A percentile compares a stretch with the other conserved stretches of the same genome.
These are phyloP conservation scores for Penaeus indicus DNA, from an alignment of 1,140 invertebrate genomes.

Conservation along the genomic window DNA sequence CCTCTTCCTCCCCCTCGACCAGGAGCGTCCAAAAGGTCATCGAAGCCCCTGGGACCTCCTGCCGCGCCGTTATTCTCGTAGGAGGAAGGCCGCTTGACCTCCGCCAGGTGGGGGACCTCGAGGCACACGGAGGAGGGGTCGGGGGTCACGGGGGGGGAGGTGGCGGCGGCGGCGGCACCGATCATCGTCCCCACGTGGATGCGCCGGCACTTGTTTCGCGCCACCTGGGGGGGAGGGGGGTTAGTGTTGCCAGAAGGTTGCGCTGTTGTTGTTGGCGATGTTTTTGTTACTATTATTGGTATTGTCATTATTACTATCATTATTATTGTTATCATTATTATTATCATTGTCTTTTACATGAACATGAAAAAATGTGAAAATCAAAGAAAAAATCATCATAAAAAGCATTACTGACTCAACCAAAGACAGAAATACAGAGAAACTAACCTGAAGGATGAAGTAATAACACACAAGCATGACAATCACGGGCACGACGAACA, in stretches of 20 bases:
- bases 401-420: too few relatives aligned
- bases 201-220: constrained; percentile 62
- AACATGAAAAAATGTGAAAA: neutral
- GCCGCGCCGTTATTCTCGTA: neutral
- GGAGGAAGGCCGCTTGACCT: neutral
- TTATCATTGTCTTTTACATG: too few relatives aligned
- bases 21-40: neutral
- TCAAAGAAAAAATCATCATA: neutral
- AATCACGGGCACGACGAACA: constrained; percentile 59
- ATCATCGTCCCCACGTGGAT: constrained; percentile 64
- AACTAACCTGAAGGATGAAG: constrained; percentile 63
- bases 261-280: too few relatives aligned
- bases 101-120: neutral
- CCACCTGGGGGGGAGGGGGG: constrained; percentile 38
- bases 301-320: too few relatives aligned
- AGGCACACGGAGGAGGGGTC: constrained; percentile 51
- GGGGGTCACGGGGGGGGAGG: constrained; percentile 30
- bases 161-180: constrained; percentile 16
- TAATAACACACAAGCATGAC: constrained; percentile 66
- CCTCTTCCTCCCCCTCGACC: neutral
- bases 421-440: neutral
- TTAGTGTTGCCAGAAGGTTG: neutral
- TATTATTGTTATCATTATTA: too few relatives aligned
- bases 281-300: too few relatives aligned
- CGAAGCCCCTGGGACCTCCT: neutral